Conservation (phyloP, 2,888 invertebrate species). For the Leptothorax acervorum region DNA sequence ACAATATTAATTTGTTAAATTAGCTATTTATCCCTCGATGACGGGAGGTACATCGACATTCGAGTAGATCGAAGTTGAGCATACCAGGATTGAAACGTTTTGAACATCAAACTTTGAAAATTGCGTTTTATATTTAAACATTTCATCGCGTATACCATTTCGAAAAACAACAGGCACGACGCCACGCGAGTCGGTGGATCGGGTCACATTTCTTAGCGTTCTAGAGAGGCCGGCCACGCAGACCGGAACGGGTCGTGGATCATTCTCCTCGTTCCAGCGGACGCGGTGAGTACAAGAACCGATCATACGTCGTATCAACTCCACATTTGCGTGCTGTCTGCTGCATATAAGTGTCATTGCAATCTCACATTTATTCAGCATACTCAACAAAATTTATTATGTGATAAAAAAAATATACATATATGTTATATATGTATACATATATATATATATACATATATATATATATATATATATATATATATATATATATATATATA, state of each 20-base stretch:
- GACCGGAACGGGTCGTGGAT: constrained; percentile 36
- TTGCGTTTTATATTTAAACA: not conserved
- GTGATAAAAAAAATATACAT: not conserved
- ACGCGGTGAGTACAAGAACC: not conserved
- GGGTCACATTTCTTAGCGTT: constrained; percentile 52
- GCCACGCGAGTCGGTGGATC: constrained; percentile 47
- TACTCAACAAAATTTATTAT: not conserved
- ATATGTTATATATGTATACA: too few relatives aligned
- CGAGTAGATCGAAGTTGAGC: not conserved
- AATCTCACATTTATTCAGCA: not conserved
- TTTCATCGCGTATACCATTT: constrained; percentile 27
- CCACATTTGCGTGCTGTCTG: not conserved
- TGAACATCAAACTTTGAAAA: not conserved
- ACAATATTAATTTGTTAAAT: constrained; percentile 7
- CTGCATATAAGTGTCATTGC: not conserved
- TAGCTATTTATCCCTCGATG: not conserved
- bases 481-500: too few relatives aligned
- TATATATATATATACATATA: too few relatives aligned
- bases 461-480: too few relatives aligned
- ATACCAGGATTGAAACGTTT: not conserved
- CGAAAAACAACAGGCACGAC: constrained; percentile 33
- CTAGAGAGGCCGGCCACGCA: constrained; percentile 50
- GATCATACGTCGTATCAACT: not conserved
- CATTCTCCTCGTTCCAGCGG: not conserved
- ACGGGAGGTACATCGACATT: not conserved